Conservation (phyloP, 2,888 invertebrate species). For the Drosophila paracracens region DNA sequence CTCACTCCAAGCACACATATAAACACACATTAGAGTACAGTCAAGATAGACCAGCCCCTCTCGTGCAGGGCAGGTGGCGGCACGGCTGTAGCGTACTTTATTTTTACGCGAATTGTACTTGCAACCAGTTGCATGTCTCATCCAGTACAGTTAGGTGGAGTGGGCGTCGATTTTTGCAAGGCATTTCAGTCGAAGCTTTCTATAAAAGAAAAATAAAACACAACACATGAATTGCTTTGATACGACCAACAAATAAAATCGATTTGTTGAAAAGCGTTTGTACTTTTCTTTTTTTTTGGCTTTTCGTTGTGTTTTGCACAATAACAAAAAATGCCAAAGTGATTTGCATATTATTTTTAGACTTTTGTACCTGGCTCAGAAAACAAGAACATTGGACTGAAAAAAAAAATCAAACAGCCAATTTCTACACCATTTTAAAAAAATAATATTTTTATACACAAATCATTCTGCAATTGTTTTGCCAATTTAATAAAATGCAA, state of each 20-base stretch:
- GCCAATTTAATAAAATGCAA: neutral
- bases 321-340: slow-evolving; percentile 49
- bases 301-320: slow-evolving; percentile 11
- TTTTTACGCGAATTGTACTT: slow-evolving; percentile 44
- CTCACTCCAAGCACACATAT: neutral
- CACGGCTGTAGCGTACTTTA: slow-evolving; percentile 28
- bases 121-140: slow-evolving; percentile 68
- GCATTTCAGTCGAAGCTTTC: slow-evolving; percentile 32
- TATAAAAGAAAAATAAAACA: slow-evolving; percentile 34
- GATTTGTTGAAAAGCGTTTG: slow-evolving; percentile 44
- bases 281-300: neutral
- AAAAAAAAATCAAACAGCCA: slow-evolving; percentile 14
- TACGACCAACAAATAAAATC: slow-evolving; percentile 59
- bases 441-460: slow-evolving; percentile 1
- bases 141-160: slow-evolving; percentile 32
- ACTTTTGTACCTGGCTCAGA: slow-evolving; percentile 36
- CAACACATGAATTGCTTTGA: slow-evolving; percentile 48
- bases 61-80: slow-evolving; percentile 15
- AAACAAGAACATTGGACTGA: neutral
- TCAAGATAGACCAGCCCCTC: slow-evolving; percentile 1
- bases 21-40: slow-evolving; percentile 33
- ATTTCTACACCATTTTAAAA: neutral
- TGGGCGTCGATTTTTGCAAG: slow-evolving; percentile 11
- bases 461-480: slow-evolving; percentile 5
- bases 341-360: slow-evolving; percentile 74